Base-by-base conservation (phyloP, 2,797 vertebrate species). In the Nannoperca obscura region DNA sequence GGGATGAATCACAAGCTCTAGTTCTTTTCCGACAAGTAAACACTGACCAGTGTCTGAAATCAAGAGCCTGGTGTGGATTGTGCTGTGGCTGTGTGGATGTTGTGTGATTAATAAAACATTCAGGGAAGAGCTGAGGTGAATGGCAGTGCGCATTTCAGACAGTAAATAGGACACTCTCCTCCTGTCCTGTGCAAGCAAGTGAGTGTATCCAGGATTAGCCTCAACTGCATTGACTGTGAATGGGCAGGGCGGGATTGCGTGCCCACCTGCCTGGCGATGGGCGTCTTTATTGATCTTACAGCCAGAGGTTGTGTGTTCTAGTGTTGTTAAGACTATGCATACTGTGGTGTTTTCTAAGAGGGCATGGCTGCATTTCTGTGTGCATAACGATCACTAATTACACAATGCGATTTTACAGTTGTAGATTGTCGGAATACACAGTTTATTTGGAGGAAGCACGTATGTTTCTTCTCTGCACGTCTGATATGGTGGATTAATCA, bases 1-100 rank as follows among this genome's bases (percentile, higher is more conserved):
- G 65, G 4, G 58, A 86, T 90, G 90, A 93, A 71, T 93, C 90
- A 93, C 32, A 15, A 63, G 17, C 47, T 81, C 78, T 73, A 44
- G 3, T 50, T 81, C 34, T 75, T 85, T 78, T 76, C 80, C 78
- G 44, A 40, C 40, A 74, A 65, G 52, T n/a, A 72, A 81, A 87
- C 70, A 65, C 63, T 59, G 57, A 66, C 20, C 63, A 58, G 17
- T 42, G 53, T 74, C 62, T 75, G 59, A 84, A 50, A 68, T 64
- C 55, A 44, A 40, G 61, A 52, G 30, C 7, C 65, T 53, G 58
- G 42, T 53, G 70, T 55, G 76, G 71, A 71, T 62, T 27, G 50
- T 12, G 1, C 52, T 17, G 75, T 9, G 54, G 49, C 15, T 58
- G 20, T 55, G 53, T 69, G 62, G 60, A 75, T 63, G 67, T 66